phyloP scores from a whole-genome alignment of 2,888 invertebrate species.

The Parnassius smintheus region DNA sequence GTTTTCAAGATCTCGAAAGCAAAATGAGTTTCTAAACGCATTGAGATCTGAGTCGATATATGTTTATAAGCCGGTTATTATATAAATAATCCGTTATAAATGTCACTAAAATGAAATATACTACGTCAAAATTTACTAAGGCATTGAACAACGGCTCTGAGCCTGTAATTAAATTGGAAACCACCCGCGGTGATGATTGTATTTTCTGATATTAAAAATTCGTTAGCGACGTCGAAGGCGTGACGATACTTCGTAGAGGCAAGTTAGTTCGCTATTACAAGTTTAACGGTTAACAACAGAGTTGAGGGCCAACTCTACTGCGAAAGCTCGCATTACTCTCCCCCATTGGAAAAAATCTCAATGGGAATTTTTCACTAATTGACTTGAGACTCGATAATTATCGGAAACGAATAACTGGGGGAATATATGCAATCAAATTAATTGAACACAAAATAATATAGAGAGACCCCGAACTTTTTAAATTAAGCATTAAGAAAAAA shows the following conservation, averaged over 20 bases:
- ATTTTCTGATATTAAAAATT: constrained; percentile 57
- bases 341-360: constrained; percentile 56
- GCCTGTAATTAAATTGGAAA: constrained; percentile 70
- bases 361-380: constrained; percentile 56
- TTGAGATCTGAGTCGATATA: no score
- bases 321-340: constrained; percentile 55
- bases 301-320: constrained; percentile 44
- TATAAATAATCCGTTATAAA: no score
- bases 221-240: constrained; percentile 61
- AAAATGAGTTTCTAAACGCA: no score
- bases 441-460: no score
- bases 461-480: not conserved
- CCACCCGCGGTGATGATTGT: constrained; percentile 49
- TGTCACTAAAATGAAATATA: no score
- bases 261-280: constrained; percentile 68
- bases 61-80: no score
- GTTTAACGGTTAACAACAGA: constrained; percentile 54
- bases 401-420: constrained; percentile 34
- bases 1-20: not conserved
- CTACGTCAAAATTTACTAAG: not conserved
- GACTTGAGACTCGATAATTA: constrained; percentile 56
- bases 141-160: constrained; percentile 44
- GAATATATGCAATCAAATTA: no score
- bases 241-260: constrained; percentile 57
- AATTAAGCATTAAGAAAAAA: no score